These are phyloP conservation scores for Wiebesia pumilae DNA, from an alignment of 1,140 invertebrate genomes.

Conservation along the genomic window DNA sequence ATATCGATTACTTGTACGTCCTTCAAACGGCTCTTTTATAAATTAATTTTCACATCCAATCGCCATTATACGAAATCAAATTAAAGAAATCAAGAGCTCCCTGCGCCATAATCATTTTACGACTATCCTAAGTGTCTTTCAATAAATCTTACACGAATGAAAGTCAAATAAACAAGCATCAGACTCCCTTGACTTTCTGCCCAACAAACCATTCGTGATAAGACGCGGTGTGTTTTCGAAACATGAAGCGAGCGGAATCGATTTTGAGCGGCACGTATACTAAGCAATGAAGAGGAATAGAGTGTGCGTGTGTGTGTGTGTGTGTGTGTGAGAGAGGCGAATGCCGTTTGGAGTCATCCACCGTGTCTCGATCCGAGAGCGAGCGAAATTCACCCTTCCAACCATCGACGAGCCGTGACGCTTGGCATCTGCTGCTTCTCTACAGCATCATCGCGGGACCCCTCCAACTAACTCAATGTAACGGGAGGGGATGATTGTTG, in stretches of 20 bases:
- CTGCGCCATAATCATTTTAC: background rate
- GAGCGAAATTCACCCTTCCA: conserved; percentile 64
- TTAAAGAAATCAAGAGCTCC: background rate
- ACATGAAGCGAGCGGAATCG: conserved; percentile 29
- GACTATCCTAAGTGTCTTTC: background rate
- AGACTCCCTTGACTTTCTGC: background rate
- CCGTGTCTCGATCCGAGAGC: conserved; percentile 71
- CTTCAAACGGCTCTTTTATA: background rate
- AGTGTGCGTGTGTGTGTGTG: background rate
- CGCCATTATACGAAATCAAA: background rate
- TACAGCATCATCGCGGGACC: conserved; percentile 36
- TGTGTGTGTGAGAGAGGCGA: conserved; percentile 9
- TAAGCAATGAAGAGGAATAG: background rate
- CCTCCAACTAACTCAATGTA: background rate
- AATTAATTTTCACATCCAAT: background rate
- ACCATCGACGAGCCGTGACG: conserved; percentile 73
- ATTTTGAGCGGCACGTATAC: conserved; percentile 29
- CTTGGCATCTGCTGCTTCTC: conserved; percentile 71
- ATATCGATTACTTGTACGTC: background rate
- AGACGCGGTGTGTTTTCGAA: conserved; percentile 35
- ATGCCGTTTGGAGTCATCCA: conserved; percentile 73
- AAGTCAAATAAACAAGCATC: conserved; percentile 7
- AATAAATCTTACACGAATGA: conserved; percentile 15
- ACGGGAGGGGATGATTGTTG: background rate
- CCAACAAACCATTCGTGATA: conserved; percentile 12